Conservation (phyloP, 2,113 vertebrate genomes). For the Siniperca chuatsi region DNA sequence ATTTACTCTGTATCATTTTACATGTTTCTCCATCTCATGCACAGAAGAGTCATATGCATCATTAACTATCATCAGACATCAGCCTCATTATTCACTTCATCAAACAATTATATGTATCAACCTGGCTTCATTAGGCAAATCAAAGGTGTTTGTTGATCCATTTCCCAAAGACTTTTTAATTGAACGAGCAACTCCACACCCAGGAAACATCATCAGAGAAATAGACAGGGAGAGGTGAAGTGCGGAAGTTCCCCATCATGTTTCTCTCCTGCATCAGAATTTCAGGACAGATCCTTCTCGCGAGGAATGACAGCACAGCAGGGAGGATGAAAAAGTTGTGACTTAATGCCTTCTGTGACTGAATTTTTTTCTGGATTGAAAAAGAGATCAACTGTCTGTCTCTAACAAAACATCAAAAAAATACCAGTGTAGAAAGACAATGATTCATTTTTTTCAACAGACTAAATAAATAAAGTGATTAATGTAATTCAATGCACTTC, state of each 20-base stretch:
- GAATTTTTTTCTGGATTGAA: neutral
- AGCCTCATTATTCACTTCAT: constrained; percentile 33
- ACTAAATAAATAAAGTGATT: neutral
- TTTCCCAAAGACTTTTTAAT: constrained; percentile 17
- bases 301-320: constrained; percentile 23
- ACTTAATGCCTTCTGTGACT: constrained; percentile 45
- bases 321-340: constrained; percentile 41
- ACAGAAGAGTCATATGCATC: neutral
- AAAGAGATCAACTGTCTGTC: neutral
- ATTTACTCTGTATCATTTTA: neutral
- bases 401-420: neutral
- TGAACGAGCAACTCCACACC: neutral
- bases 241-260: neutral
- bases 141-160: constrained; percentile 17
- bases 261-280: constrained; percentile 4
- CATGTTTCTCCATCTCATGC: neutral
- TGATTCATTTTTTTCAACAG: neutral
- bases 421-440: neutral
- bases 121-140: constrained; percentile 36
- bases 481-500: neutral
- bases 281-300: constrained; percentile 5
- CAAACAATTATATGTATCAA: constrained; percentile 9
- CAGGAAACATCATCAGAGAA: constrained; percentile 10
- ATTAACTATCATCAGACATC: constrained; percentile 9
- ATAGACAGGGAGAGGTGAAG: constrained; percentile 11